Evolutionary conservation across 2,888 invertebrate genomes (phyloP), one percentile per base, ranked within the genome.

Genomic region (Dione vanillae): DNA sequence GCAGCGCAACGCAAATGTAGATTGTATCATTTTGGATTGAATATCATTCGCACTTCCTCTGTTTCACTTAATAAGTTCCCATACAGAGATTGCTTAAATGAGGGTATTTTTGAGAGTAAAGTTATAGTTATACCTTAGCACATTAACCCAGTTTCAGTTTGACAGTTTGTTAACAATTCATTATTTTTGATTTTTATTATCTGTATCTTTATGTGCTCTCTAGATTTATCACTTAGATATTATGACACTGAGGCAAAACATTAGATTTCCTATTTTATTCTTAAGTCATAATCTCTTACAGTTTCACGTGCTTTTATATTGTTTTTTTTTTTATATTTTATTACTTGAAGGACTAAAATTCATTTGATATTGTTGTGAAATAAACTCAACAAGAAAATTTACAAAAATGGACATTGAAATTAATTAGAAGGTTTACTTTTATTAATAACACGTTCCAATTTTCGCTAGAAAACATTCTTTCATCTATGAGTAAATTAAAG

Each of bases 41-140:
- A 81, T 86, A 85, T 86, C 85, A 82, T 86, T 87, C 87, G 81
- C 83, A 87, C 85, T 89, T 88, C 87, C 86, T 87, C 78, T 78
- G 76, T 74, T 64, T 87, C 84, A 83, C 79, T 84, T 78, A 87
- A 86, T 70, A 80, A 72, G 73, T 86, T 88, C 88, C 83, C 87
- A 88, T 87, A 84, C 81, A 75, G 67, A 77, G 71, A 77, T 75
- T 74, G 71, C 71, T 59, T 67, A 37, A 70, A 66, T 64, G 40
- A 35, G 49, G 12, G 49, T 41, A 35, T 47, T 49, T 64, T 47
- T 64, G 61, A 61, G 61, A 61, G 61, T 45, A 45, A 61, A 16
- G 0, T 20, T n/a, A 41, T 43, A n/a, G 20, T 27, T 43, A 27
- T n/a, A 43, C 10, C 14, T 43, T 59, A 61, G n/a, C 61, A 43